Evolutionary conservation across 2,113 vertebrate species (phyloP).

Genomic region (Turnix velox): DNA sequence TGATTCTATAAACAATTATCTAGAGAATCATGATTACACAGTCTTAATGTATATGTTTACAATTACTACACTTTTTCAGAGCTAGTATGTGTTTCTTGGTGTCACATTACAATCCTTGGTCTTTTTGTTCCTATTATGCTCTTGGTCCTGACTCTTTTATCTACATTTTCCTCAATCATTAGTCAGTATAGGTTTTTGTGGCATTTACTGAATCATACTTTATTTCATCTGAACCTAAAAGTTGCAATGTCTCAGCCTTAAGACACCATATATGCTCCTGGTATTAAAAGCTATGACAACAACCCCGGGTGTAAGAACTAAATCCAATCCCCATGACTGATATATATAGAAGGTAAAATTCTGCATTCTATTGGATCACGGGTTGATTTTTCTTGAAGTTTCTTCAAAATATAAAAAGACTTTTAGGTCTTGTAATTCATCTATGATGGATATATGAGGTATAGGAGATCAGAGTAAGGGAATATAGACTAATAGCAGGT

Average conservation of each 20-base stretch:
- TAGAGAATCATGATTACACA: neutral
- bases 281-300: neutral
- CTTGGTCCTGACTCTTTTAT: neutral
- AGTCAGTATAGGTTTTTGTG: neutral
- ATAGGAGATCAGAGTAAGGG: neutral
- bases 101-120: neutral
- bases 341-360: neutral
- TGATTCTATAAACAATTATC: neutral
- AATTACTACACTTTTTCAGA: neutral
- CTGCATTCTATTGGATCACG: neutral
- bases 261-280: neutral
- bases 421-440: neutral
- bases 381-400: neutral
- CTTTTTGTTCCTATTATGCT: neutral
- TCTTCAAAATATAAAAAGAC: neutral
- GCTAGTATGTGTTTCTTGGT: neutral
- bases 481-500: neutral
- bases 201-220: neutral
- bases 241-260: neutral
- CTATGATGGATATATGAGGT: neutral
- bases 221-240: neutral
- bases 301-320: neutral
- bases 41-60: neutral
- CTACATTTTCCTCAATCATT: neutral
- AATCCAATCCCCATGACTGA: neutral